phyloP scores from a whole-genome alignment of 2,113 vertebrate species.

The Oryctolagus cuniculus region mOryCun1.1 NC_091436.1:102758001-102758500 shows the following conservation, averaged over 20 bases:
- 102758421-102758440: background rate
- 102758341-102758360: slow-evolving; percentile 23
- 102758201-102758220: background rate
- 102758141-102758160: slow-evolving; percentile 34
- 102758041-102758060: background rate
- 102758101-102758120: background rate
- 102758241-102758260: slow-evolving; percentile 32
- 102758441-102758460: background rate
- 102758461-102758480: background rate
- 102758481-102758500: slow-evolving; percentile 18
- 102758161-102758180: background rate
- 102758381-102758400: background rate
- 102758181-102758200: background rate
- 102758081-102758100: background rate
- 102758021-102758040: background rate
- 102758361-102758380: background rate
- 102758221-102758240: background rate
- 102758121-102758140: slow-evolving; percentile 31
- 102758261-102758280: background rate
- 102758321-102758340: background rate
- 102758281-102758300: slow-evolving; percentile 37
- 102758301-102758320: background rate
- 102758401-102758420: background rate
- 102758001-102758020: background rate
- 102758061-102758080: background rate